A percentile compares a stretch with the other conserved stretches of the same genome.
phyloP scores from a whole-genome alignment of 2,888 invertebrate genomes.

The Apodemia mormo region DNA sequence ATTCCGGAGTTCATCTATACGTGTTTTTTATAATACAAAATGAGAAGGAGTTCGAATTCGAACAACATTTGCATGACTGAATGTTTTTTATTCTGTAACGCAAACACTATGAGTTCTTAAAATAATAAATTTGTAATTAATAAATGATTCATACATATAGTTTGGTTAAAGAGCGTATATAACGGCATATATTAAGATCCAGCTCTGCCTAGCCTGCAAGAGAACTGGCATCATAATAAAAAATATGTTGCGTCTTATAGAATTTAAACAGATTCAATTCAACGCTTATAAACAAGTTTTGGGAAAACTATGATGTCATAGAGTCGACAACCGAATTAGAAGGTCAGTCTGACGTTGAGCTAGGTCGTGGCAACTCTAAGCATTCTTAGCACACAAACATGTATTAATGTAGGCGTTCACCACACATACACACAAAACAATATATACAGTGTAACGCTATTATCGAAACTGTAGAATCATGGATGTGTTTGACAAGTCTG shows the following conservation, averaged over 20 bases:
- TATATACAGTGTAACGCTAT: neutral
- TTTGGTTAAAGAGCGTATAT: neutral
- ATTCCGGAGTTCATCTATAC: too few relatives aligned
- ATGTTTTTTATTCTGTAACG: too few relatives aligned
- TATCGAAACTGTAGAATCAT: neutral
- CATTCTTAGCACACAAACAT: slow-evolving; percentile 11
- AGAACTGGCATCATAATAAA: too few relatives aligned
- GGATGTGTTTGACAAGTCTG: neutral
- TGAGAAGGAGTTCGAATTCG: too few relatives aligned
- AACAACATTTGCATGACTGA: too few relatives aligned
- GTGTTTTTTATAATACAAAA: too few relatives aligned
- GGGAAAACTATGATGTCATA: slow-evolving; percentile 9
- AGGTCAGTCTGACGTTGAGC: slow-evolving; percentile 7
- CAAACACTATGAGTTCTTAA: too few relatives aligned
- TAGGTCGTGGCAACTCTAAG: slow-evolving; percentile 10
- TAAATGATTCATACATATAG: neutral
- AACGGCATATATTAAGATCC: neutral
- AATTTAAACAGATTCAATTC: too few relatives aligned
- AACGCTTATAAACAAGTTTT: neutral
- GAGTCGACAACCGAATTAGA: slow-evolving; percentile 4
- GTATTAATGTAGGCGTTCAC: neutral
- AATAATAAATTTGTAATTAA: too few relatives aligned
- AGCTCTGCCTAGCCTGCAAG: too few relatives aligned
- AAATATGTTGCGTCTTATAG: too few relatives aligned
- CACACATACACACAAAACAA: neutral